Conservation (phyloP, 2,888 invertebrate genomes). For the Lasioglossum vierecki region DNA sequence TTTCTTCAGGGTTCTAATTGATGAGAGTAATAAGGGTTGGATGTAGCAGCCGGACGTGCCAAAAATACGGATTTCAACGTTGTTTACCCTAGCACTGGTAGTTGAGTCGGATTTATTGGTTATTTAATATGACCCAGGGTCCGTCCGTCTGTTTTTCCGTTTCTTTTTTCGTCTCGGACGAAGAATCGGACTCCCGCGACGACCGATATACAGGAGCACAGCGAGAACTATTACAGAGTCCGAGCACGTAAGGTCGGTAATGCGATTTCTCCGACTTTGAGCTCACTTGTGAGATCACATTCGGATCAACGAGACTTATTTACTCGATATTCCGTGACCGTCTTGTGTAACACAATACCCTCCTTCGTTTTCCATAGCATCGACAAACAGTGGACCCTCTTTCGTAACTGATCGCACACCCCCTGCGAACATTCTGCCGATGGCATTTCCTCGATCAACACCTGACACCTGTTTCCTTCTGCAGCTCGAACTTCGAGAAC, state of each 20-base stretch:
- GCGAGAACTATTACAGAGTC: constrained; percentile 43
- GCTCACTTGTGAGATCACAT: constrained; percentile 39
- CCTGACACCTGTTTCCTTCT: neutral
- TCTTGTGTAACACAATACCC: constrained; percentile 37
- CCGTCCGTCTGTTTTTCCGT: neutral
- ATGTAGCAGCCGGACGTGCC: neutral
- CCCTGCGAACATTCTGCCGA: neutral
- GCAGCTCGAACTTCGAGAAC: neutral
- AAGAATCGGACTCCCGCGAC: constrained; percentile 33
- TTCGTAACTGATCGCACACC: neutral
- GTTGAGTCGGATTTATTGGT: neutral
- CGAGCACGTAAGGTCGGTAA: constrained; percentile 41
- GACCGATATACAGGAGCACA: constrained; percentile 18
- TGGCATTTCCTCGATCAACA: neutral
- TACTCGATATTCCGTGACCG: constrained; percentile 35
- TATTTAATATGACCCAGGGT: neutral
- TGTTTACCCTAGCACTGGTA: neutral
- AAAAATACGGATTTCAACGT: neutral
- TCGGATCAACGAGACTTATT: constrained; percentile 49
- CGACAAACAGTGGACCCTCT: constrained; percentile 10
- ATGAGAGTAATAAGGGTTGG: neutral
- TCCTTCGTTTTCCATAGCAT: neutral
- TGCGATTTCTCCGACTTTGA: constrained; percentile 57
- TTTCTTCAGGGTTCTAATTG: neutral
- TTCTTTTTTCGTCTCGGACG: neutral